These are phyloP conservation scores for Lithobates sylvaticus DNA, from an alignment of 2,797 vertebrate species.

Conservation along the genomic window DNA sequence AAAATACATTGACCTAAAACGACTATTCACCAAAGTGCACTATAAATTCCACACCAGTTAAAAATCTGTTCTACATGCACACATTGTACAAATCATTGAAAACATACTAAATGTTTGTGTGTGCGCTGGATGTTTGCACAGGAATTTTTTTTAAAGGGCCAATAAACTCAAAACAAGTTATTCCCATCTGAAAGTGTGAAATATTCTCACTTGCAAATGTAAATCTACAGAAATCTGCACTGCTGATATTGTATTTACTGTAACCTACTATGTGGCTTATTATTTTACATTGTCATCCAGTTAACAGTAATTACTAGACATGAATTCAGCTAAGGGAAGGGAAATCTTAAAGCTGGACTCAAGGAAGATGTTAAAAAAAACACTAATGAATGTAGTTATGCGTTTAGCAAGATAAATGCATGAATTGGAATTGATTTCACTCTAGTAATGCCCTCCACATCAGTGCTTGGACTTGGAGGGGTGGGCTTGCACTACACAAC, in stretches of 20 bases:
- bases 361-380: too few species aligned
- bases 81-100: constrained; percentile 72
- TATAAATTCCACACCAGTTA: constrained; percentile 73
- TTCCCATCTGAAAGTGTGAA: too few species aligned
- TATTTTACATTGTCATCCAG: background rate
- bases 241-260: background rate
- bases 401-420: too few species aligned
- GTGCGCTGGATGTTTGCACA: background rate
- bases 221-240: too few species aligned
- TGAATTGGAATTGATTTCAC: too few species aligned
- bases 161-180: background rate
- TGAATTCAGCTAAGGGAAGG: background rate
- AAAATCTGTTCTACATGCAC: constrained; percentile 78
- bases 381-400: too few species aligned
- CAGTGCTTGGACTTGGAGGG: too few species aligned
- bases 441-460: too few species aligned
- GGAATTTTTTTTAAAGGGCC: background rate
- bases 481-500: too few species aligned
- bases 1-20: constrained; percentile 66
- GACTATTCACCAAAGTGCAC: constrained; percentile 76
- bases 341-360: background rate
- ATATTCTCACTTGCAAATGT: background rate
- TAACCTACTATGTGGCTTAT: background rate
- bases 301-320: background rate
- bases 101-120: constrained; percentile 28